Evolutionary conservation across 2,113 vertebrate species (phyloP).

Genomic region (Rhinichthys klamathensis): DNA sequence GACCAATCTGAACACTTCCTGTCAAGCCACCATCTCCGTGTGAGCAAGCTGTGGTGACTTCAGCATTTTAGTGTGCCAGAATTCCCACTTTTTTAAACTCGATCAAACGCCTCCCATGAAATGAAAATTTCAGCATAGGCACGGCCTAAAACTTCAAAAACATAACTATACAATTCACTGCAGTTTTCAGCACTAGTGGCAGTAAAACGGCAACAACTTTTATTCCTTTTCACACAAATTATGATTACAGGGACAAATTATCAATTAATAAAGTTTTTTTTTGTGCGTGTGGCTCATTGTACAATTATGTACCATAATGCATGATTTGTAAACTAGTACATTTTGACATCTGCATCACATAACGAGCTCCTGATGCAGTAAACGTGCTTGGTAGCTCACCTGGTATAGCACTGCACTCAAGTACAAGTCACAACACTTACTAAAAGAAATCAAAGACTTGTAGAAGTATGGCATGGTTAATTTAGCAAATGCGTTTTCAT

Average conservation of each 20-base stretch:
- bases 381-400: background rate
- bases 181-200: background rate
- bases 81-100: slow-evolving; percentile 73
- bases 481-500: background rate
- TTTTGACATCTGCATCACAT: background rate
- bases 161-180: background rate
- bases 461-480: background rate
- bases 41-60: slow-evolving; percentile 32
- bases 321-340: background rate
- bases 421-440: background rate
- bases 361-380: background rate
- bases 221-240: background rate
- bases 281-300: too few relatives aligned
- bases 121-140: background rate
- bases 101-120: background rate
- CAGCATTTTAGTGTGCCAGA: slow-evolving; percentile 62
- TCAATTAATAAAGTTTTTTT: background rate
- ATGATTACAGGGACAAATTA: background rate
- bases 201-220: background rate
- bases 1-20: slow-evolving; percentile 50
- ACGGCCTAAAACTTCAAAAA: background rate
- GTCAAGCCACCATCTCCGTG: slow-evolving; percentile 11
- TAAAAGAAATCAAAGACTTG: background rate
- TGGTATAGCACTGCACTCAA: background rate
- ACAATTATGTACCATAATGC: background rate